phyloP scores from a whole-genome alignment of 2,797 vertebrate genomes.

The Pterois miles region DNA sequence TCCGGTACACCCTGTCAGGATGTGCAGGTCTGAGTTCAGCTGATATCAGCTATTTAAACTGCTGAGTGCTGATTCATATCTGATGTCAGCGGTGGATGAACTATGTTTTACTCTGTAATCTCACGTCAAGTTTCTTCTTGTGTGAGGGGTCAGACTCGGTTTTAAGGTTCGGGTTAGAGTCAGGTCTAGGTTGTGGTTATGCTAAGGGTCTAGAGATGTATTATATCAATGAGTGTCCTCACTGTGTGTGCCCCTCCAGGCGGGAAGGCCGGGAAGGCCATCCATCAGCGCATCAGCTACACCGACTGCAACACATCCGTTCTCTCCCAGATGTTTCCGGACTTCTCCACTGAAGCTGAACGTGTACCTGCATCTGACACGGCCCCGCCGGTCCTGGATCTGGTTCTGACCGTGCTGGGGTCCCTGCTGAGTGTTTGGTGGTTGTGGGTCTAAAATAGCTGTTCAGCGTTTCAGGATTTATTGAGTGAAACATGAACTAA shows the following conservation, averaged over 20 bases:
- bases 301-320: slow-evolving; percentile 85
- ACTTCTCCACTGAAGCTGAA: no score
- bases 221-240: background rate
- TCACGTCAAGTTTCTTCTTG: no score
- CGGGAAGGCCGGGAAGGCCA: slow-evolving; percentile 82
- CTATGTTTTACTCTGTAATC: no score
- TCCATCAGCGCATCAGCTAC: slow-evolving; percentile 83
- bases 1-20: no score
- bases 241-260: slow-evolving; percentile 51
- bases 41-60: no score
- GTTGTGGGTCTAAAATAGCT: slow-evolving; percentile 18
- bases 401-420: slow-evolving; percentile 60
- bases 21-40: no score
- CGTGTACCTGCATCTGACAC: slow-evolving; percentile 52
- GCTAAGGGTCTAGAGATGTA: no score
- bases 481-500: slow-evolving; percentile 28
- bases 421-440: slow-evolving; percentile 67
- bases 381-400: slow-evolving; percentile 28
- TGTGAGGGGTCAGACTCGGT: no score
- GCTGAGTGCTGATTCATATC: no score
- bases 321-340: slow-evolving; percentile 81
- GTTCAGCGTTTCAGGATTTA: background rate
- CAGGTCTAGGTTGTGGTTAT: no score
- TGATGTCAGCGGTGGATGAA: no score
- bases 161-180: no score